These are phyloP conservation scores for Cephus sareptanus DNA, from an alignment of 2,888 invertebrate species.

Conservation along the genomic window DNA sequence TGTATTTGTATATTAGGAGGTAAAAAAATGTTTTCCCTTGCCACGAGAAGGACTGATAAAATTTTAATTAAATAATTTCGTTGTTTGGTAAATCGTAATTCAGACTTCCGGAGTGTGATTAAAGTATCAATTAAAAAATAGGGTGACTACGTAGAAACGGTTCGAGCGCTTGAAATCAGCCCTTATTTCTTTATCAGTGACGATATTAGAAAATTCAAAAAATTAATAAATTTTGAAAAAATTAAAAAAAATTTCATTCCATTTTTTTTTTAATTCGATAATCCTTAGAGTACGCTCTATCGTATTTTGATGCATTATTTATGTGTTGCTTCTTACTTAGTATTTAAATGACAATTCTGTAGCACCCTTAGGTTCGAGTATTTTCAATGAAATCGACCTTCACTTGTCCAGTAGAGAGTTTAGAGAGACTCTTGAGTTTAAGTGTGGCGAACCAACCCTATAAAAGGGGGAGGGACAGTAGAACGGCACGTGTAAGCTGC, in stretches of 20 bases:
- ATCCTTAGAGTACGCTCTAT: not conserved
- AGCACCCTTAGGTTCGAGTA: not conserved
- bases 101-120: too few species aligned
- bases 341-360: not conserved
- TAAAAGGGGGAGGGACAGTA: slow-evolving; percentile 15
- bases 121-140: too few species aligned
- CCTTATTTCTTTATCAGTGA: too few species aligned
- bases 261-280: not conserved
- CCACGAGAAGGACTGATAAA: too few species aligned
- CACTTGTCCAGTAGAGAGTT: not conserved
- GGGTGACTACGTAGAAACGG: too few species aligned
- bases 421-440: not conserved
- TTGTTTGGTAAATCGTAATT: not conserved
- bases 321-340: not conserved
- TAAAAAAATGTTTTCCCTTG: not conserved
- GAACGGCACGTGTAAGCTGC: slow-evolving; percentile 46
- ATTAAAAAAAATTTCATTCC: not conserved
- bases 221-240: too few species aligned
- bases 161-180: too few species aligned
- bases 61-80: too few species aligned
- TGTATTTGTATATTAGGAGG: not conserved
- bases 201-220: not conserved
- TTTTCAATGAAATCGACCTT: not conserved
- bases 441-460: not conserved
- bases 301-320: not conserved